A percentile compares a stretch with the other conserved stretches of the same genome.
These are phyloP conservation scores for Lycia hirtaria DNA, from an alignment of 2,888 invertebrate genomes.

Conservation along the genomic window DNA sequence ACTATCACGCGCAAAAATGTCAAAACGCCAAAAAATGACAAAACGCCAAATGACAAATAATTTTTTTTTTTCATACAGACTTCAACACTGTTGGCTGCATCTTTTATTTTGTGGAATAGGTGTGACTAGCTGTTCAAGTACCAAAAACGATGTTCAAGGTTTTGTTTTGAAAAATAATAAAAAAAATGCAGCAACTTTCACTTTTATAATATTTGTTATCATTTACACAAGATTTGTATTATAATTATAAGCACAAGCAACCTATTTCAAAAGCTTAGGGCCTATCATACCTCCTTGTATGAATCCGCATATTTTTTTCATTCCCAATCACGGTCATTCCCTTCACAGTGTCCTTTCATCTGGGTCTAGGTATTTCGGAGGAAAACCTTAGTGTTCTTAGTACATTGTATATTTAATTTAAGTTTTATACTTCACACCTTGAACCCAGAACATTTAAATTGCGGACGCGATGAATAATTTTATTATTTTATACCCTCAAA, in stretches of 20 bases:
- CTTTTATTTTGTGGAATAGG: too few relatives aligned
- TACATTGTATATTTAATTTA: conserved; percentile 14
- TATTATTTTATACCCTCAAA: not conserved
- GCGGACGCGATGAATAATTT: not conserved
- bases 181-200: too few relatives aligned
- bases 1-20: too few relatives aligned
- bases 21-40: too few relatives aligned
- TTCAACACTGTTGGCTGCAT: too few relatives aligned
- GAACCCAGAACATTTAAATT: conserved; percentile 24
- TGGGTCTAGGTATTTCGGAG: conserved; percentile 73
- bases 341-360: conserved; percentile 51
- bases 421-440: conserved; percentile 24
- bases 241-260: not conserved
- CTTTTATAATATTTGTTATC: too few relatives aligned
- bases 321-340: conserved; percentile 27
- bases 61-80: too few relatives aligned
- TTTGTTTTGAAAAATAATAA: too few relatives aligned
- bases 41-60: too few relatives aligned
- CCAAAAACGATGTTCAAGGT: too few relatives aligned
- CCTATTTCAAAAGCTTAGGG: not conserved
- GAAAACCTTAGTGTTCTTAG: conserved; percentile 52
- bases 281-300: conserved; percentile 1
- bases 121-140: too few relatives aligned
- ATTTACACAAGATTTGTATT: too few relatives aligned
- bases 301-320: conserved; percentile 4